Evolutionary conservation across 2,888 invertebrate species (phyloP), one percentile per base, ranked within the genome.

Genomic region (Cetonia aurata): DNA sequence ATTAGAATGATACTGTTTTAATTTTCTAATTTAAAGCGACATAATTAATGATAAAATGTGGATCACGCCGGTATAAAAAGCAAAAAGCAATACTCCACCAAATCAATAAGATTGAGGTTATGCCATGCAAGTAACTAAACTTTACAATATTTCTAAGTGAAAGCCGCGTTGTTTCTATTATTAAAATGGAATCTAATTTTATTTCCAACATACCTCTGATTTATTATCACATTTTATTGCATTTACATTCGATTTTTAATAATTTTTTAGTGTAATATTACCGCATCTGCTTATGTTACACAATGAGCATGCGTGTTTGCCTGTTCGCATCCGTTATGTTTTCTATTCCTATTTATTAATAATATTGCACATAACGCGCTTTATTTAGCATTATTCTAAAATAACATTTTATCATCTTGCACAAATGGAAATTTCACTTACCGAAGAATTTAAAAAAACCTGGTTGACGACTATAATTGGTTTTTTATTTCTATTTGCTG

Each of bases 391-490:
- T 12, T 17, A 25, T 13, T 8, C 3, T 0, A 25, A 25, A 52
- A 10, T 52, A 25, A 52, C 6, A 25, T 52, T 52, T 4, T 17
- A 15, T 9, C 13, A 9, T 9, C 12, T 19, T 25, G 9, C 10
- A 25, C 12, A 12, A 25, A 8, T 52, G n/a, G 37, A 37, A 65
- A 75, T 78, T 31, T 76, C 77, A 4, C 74, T 83, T 62, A 15
- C 74, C 13, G 87, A 88, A 76, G 90, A 92, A 78, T 91, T 92
- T 75, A 88, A 87, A 79, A 87, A 89, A 78, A 90, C 89, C 72
- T 94, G 93, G 93, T 80, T 93, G 3, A 91, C 92, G 44, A 91
- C 92, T 57, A 80, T 90, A 17, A 88, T 94, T 72, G 94, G 93
- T 65, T 82, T 90, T 44, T 79, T 90, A 66, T 84, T 93, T 53